These are phyloP conservation scores for Larimichthys crocea DNA, from an alignment of 2,113 vertebrate species.

Conservation along the genomic window DNA sequence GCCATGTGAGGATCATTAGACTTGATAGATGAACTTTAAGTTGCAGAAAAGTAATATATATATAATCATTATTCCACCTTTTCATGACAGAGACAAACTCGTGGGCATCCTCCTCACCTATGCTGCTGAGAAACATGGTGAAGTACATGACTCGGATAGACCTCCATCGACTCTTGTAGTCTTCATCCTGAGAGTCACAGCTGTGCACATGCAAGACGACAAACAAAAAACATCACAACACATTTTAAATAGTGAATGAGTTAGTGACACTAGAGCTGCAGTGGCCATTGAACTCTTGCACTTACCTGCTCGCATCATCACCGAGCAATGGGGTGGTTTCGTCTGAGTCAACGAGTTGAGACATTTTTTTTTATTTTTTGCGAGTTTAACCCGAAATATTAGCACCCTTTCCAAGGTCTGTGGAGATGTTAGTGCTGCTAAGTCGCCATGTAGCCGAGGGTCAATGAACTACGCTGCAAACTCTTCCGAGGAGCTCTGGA, in stretches of 20 bases:
- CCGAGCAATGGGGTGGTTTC: slow-evolving; percentile 74
- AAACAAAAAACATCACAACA: neutral
- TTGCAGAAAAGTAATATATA: no score
- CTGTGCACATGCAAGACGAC: slow-evolving; percentile 65
- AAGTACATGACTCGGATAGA: slow-evolving; percentile 96
- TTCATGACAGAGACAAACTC: neutral
- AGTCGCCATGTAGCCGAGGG: slow-evolving; percentile 46
- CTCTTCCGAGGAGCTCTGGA: neutral
- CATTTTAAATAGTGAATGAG: no score
- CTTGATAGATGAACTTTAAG: no score
- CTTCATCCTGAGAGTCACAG: slow-evolving; percentile 79
- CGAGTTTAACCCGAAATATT: neutral
- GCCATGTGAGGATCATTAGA: no score
- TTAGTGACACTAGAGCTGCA: neutral
- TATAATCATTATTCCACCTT: neutral
- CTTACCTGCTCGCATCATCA: slow-evolving; percentile 85
- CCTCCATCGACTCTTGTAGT: slow-evolving; percentile 90
- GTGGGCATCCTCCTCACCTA: slow-evolving; percentile 94
- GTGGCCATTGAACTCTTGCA: slow-evolving; percentile 38
- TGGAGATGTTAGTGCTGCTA: slow-evolving; percentile 3
- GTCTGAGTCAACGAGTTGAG: slow-evolving; percentile 62
- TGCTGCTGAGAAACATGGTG: slow-evolving; percentile 98
- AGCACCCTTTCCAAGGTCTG: neutral
- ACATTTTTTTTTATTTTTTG: slow-evolving; percentile 52
- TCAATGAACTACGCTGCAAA: slow-evolving; percentile 47